phyloP scores from a whole-genome alignment of 2,888 invertebrate species.

The Tachina grossa region DNA sequence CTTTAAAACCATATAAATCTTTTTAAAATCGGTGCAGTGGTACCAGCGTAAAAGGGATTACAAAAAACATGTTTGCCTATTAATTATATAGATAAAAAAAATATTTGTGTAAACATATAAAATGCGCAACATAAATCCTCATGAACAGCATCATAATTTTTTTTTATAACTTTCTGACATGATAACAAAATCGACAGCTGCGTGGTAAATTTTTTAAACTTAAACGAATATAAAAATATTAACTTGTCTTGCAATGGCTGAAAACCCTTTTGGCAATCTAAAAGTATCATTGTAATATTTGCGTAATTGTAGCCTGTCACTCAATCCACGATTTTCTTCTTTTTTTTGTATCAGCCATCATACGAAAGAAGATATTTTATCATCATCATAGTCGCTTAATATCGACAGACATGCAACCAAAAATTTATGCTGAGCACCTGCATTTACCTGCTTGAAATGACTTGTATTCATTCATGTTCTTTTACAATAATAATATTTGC shows the following conservation, averaged over 20 bases:
- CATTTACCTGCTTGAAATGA: conserved; percentile 16
- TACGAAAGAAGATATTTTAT: conserved; percentile 9
- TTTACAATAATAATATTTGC: conserved; percentile 36
- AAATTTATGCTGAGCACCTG: not conserved
- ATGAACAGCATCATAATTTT: too few species aligned
- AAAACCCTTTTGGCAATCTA: not conserved
- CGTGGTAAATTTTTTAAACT: not conserved
- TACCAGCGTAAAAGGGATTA: too few species aligned
- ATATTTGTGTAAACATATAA: not conserved
- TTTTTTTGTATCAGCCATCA: not conserved
- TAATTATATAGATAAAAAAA: too few species aligned
- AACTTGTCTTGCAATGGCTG: not conserved
- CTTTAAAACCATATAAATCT: too few species aligned
- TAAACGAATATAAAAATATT: not conserved
- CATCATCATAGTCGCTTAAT: not conserved
- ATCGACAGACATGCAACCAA: not conserved
- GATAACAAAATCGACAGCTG: conserved; percentile 58
- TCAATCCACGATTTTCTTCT: not conserved
- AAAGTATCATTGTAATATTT: not conserved
- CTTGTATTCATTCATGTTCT: conserved; percentile 31
- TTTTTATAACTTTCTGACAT: conserved; percentile 62
- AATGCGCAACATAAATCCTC: conserved; percentile 51
- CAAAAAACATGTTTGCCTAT: too few species aligned
- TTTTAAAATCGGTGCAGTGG: too few species aligned
- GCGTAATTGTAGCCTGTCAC: conserved; percentile 1